Conservation (phyloP, 2,888 invertebrate species). For the Tetranychus truncatus region DNA sequence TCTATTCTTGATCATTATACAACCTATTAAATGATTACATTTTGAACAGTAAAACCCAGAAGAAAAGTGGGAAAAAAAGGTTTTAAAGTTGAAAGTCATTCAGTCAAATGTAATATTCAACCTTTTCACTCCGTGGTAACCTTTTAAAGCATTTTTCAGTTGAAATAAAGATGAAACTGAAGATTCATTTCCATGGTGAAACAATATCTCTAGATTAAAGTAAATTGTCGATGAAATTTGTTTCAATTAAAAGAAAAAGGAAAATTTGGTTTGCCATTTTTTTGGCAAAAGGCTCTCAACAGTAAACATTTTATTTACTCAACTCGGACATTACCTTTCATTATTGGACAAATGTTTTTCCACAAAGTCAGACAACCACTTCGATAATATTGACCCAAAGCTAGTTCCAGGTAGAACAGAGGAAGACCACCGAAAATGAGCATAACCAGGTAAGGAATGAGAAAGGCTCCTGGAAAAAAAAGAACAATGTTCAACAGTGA, state of each 20-base stretch:
- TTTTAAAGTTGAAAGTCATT: neutral
- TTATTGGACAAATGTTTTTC: constrained; percentile 64
- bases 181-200: neutral
- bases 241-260: neutral
- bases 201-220: neutral
- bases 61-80: too few species aligned
- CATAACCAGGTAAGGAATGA: constrained; percentile 83
- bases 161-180: neutral
- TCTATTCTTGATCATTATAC: neutral
- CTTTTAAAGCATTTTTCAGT: neutral
- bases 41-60: too few species aligned
- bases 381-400: constrained; percentile 78
- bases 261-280: neutral
- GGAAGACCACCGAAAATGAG: constrained; percentile 77
- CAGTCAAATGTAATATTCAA: neutral
- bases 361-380: constrained; percentile 80
- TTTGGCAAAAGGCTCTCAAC: neutral
- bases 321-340: constrained; percentile 46
- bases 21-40: neutral
- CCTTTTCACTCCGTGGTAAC: neutral
- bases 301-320: neutral
- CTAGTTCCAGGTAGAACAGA: constrained; percentile 84
- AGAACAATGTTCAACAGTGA: neutral
- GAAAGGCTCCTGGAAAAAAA: constrained; percentile 60
- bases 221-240: neutral